Conservation (phyloP, 1,140 invertebrate species). For the Zelostemma sp. region DNA sequence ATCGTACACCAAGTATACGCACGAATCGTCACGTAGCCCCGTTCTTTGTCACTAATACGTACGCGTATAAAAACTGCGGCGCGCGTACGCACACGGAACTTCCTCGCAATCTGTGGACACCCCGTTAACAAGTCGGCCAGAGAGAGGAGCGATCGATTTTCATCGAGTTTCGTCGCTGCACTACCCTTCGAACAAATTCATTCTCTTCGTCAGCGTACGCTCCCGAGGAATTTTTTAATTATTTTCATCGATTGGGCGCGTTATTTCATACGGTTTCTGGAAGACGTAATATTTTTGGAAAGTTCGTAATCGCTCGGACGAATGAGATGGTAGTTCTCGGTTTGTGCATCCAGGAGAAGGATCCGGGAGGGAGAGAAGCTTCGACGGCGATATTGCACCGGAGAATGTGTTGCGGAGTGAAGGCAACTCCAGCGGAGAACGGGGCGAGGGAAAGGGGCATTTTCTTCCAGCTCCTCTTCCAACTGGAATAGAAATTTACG, state of each 20-base stretch:
- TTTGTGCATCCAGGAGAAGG: conserved; percentile 3
- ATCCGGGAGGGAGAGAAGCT: conserved; percentile 3
- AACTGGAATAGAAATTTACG: conserved; percentile 6
- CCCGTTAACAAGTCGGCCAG: neutral
- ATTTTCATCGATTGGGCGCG: neutral
- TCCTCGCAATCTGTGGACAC: conserved; percentile 2
- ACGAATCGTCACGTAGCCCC: neutral
- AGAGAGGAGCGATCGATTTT: neutral
- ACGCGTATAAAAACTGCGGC: neutral
- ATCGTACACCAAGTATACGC: no score
- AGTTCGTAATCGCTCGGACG: conserved; percentile 1
- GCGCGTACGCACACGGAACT: neutral
- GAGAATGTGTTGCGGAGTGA: conserved; percentile 4
- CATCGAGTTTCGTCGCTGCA: neutral
- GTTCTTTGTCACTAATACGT: neutral
- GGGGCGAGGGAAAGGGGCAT: conserved; percentile 1
- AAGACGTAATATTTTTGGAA: neutral
- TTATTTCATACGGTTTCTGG: neutral
- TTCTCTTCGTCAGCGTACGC: neutral
- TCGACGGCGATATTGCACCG: conserved; percentile 9
- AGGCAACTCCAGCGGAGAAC: neutral
- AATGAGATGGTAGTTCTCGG: conserved; percentile 3
- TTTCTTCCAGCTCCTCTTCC: conserved; percentile 4
- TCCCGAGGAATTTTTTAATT: neutral
- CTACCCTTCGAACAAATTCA: neutral